Base-by-base conservation (phyloP, 2,797 vertebrate genomes). In the Sebastiscus tertius region DNA sequence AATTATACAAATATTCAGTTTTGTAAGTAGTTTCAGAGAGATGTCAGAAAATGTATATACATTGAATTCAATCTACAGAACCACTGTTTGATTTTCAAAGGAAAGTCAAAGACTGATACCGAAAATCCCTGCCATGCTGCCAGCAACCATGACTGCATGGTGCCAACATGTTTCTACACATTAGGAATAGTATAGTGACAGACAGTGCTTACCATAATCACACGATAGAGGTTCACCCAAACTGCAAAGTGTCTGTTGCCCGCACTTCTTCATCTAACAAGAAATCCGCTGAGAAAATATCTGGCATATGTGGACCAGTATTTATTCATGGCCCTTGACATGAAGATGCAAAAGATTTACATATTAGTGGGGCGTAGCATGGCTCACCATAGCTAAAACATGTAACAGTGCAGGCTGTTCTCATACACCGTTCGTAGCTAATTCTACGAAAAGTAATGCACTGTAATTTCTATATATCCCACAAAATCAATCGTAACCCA, bases 1-100 rank as follows among this genome's bases (percentile, higher is more conserved):
- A 39, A 49, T 49, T 7, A 68, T n/a, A 72, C 62, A 82, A 66
- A 72, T 77, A 62, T 62, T 72, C 56, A 10, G n/a, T 56, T 72
- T 24, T 31, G 68, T 54, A 7, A 54, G 62, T 54, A 8, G 26
- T 66, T 76, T 72, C 70, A 46, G 36, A 76, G 8, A 59, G 36
- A 59, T 65, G 72, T 77, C 74, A 72, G 56, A 46, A 72, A 42
- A 77, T 42, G n/a, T 59, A 59, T 54, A 65, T 58, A 33, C 20
- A 46, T 36, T 36, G 5, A 72, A 22, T 34, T 46, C 8, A 79
- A 63, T 60, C 16, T 42, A 61, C 24, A 29, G 52, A 29, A 39
- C 18, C 13, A 14, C 16, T 10, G 34, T 49, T 39, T 18, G 14
- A 54, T 36, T 55, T 56, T 49, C 13, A 69, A 59, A 63, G 16